phyloP scores from a whole-genome alignment of 2,888 invertebrate genomes.

The Augochlorella aurata region DNA sequence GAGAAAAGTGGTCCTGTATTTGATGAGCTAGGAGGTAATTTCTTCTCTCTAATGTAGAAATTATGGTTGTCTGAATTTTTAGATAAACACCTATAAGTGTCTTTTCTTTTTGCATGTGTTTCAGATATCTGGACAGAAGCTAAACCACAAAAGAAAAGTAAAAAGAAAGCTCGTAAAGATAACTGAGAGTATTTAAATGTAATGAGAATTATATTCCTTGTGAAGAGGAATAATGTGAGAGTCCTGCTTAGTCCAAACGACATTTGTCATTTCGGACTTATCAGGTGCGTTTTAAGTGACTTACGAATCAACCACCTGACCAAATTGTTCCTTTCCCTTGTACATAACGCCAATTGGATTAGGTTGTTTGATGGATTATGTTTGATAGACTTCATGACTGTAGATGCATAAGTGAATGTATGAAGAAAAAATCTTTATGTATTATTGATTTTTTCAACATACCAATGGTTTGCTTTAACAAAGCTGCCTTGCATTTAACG shows the following conservation, averaged over 20 bases:
- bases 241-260: constrained; percentile 62
- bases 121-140: constrained; percentile 90
- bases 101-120: constrained; percentile 56
- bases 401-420: constrained; percentile 47
- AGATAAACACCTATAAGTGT: neutral
- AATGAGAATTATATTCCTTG: constrained; percentile 57
- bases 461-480: constrained; percentile 32
- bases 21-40: constrained; percentile 85
- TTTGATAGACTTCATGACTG: constrained; percentile 58
- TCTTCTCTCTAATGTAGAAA: neutral
- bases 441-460: constrained; percentile 41
- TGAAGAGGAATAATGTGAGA: constrained; percentile 61
- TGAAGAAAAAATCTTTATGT: constrained; percentile 46
- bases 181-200: constrained; percentile 83
- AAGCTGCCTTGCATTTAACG: constrained; percentile 65
- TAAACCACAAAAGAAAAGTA: constrained; percentile 88
- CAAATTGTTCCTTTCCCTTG: constrained; percentile 70
- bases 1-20: constrained; percentile 81
- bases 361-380: constrained; percentile 59
- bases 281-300: constrained; percentile 69
- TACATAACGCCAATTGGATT: constrained; percentile 66
- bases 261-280: constrained; percentile 62
- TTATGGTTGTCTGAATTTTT: neutral
- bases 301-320: constrained; percentile 65
- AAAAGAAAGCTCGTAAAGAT: constrained; percentile 90